A percentile compares a stretch with the other conserved stretches of the same genome.
Conservation (phyloP, 2,113 vertebrate species). For the Patagioenas fasciata region DNA sequence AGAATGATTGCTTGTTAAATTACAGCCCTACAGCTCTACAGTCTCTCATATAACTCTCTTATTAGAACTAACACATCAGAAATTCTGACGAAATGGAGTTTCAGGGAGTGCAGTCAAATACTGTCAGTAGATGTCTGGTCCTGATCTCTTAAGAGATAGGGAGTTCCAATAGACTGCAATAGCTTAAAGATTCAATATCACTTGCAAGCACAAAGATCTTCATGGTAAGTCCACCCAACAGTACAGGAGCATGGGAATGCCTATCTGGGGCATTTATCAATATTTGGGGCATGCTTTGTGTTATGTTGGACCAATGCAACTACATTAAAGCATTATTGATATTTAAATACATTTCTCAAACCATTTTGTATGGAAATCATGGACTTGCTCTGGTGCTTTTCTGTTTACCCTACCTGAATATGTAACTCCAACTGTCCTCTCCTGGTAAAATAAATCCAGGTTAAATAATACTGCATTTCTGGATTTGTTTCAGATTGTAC, state of each 20-base stretch:
- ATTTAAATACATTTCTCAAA: background rate
- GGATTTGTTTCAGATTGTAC: background rate
- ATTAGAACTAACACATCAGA: background rate
- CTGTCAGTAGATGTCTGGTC: background rate
- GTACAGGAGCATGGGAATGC: background rate
- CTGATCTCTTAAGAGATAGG: background rate
- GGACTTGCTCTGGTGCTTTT: rapidly evolving
- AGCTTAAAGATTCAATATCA: background rate
- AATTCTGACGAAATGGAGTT: background rate
- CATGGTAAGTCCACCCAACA: background rate
- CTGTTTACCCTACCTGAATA: background rate
- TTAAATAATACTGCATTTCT: background rate
- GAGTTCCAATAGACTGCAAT: background rate
- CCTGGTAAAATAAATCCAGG: background rate
- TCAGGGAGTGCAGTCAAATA: background rate
- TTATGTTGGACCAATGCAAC: background rate
- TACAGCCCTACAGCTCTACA: background rate
- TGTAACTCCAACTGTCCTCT: background rate
- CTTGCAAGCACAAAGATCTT: background rate
- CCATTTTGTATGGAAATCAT: background rate
- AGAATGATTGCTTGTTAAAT: background rate
- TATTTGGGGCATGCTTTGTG: background rate
- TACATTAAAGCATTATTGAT: background rate
- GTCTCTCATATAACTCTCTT: background rate
- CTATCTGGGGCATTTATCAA: background rate